These are phyloP conservation scores for Oopsacas minuta DNA, from an alignment of 37 sponge, comb jelly and placozoan species.

Conservation along the genomic window DNA sequence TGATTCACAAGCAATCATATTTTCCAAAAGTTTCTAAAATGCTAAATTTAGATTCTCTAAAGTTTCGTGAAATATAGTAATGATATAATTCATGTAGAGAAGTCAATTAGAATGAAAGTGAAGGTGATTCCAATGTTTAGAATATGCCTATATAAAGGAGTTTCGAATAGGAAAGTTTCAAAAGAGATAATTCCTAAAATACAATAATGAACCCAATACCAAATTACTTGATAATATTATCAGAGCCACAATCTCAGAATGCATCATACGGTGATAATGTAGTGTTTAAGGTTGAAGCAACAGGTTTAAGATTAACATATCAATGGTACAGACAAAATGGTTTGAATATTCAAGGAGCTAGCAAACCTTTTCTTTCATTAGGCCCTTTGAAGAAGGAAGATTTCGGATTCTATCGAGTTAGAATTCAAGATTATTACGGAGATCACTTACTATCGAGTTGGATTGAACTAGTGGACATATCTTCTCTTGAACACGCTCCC, in stretches of 20 bases:
- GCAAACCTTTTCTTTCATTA: not conserved
- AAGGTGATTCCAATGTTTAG: too few species aligned
- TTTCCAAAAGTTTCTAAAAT: too few species aligned
- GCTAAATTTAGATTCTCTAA: too few species aligned
- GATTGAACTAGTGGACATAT: not conserved
- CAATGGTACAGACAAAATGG: constrained; percentile 2
- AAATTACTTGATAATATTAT: too few species aligned
- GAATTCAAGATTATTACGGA: not conserved
- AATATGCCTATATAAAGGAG: too few species aligned
- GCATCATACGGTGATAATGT: not conserved
- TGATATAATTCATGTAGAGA: too few species aligned
- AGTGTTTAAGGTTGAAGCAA: not conserved
- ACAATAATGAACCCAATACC: too few species aligned
- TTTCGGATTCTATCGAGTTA: not conserved
- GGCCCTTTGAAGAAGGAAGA: not conserved
- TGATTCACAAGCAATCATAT: too few species aligned
- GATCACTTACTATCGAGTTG: not conserved
- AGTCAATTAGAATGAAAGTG: too few species aligned
- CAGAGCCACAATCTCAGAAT: not conserved
- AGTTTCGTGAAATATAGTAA: too few species aligned
- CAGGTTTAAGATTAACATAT: not conserved
- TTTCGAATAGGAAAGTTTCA: too few species aligned
- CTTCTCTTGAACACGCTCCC: not conserved
- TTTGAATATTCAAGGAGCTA: not conserved
- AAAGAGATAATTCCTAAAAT: too few species aligned